A percentile compares a stretch with the other conserved stretches of the same genome.
Evolutionary conservation across 2,113 vertebrate genomes (phyloP).

Genomic region (Gracilinanus agilis): DNA sequence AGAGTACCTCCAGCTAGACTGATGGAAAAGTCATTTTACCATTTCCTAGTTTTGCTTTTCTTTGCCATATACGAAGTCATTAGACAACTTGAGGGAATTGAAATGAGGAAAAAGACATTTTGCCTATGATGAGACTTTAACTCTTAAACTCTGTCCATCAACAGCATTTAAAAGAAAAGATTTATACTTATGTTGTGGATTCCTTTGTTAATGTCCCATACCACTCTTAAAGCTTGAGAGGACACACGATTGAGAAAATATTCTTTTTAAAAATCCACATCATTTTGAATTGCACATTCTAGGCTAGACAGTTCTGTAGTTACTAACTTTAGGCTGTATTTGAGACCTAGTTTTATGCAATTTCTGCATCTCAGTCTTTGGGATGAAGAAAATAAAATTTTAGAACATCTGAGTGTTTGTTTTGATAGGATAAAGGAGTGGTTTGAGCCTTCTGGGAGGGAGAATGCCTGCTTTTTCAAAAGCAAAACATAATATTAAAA

Average conservation of each 20-base stretch:
- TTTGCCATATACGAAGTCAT: neutral
- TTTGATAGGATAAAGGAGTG: neutral
- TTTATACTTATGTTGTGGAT: slow-evolving; percentile 24
- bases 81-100: neutral
- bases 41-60: neutral
- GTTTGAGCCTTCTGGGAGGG: neutral
- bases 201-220: neutral
- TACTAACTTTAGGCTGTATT: neutral
- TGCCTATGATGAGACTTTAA: neutral
- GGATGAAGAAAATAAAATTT: slow-evolving; percentile 26
- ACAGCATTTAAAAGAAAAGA: neutral
- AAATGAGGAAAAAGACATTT: neutral
- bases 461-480: neutral
- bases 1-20: slow-evolving; percentile 5
- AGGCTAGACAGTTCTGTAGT: neutral
- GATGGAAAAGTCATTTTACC: slow-evolving; percentile 12
- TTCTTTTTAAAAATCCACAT: slow-evolving; percentile 37
- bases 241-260: slow-evolving; percentile 6
- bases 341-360: neutral
- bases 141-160: neutral
- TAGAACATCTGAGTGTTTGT: neutral
- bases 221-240: neutral
- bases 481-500: neutral
- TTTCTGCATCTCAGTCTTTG: slow-evolving; percentile 41
- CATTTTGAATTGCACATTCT: neutral